phyloP scores from a whole-genome alignment of 2,113 vertebrate species.

The Rynchops niger region DNA sequence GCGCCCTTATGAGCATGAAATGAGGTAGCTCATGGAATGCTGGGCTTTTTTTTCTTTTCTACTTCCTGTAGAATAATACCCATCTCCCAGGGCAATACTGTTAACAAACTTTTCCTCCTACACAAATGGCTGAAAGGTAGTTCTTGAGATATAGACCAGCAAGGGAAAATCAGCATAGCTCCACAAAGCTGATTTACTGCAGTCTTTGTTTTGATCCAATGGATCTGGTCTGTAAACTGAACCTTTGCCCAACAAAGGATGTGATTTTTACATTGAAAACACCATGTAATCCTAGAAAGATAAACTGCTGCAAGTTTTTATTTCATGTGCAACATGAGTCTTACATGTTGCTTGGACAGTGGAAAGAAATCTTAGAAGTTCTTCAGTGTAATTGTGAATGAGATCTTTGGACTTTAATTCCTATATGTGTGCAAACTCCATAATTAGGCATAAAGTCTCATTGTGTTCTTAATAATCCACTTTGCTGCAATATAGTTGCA shows the following conservation, averaged over 20 bases:
- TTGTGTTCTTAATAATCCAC: background rate
- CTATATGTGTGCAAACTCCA: background rate
- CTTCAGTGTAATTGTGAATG: background rate
- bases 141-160: background rate
- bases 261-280: conserved; percentile 20
- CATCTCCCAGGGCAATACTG: background rate
- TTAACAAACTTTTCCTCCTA: background rate
- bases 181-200: conserved; percentile 8
- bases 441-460: background rate
- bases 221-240: background rate
- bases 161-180: background rate
- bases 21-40: background rate
- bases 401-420: background rate
- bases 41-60: background rate
- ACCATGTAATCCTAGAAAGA: background rate
- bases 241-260: background rate
- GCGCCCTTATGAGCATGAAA: background rate
- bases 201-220: conserved; percentile 29
- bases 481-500: background rate
- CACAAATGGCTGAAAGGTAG: background rate
- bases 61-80: background rate
- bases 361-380: background rate
- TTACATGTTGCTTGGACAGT: background rate
- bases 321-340: background rate
- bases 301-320: background rate